These are phyloP conservation scores for Microhierax caerulescens DNA, from an alignment of 2,797 vertebrate genomes.

Conservation along the genomic window DNA sequence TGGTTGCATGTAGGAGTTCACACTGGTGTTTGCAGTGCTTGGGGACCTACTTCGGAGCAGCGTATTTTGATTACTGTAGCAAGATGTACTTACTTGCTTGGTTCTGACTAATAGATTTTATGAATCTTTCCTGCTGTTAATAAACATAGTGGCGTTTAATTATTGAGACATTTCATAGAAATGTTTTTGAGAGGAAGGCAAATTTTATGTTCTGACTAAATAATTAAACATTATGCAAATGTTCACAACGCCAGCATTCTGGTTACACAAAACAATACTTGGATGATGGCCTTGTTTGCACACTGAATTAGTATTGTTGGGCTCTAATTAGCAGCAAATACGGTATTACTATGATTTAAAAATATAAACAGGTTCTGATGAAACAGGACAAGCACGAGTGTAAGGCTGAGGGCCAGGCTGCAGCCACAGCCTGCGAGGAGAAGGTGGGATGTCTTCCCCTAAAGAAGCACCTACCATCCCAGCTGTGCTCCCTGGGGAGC, in stretches of 20 bases:
- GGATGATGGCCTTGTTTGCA: conserved; percentile 40
- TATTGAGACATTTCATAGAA: conserved; percentile 54
- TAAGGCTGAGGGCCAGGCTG: neutral
- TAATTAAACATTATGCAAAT: conserved; percentile 63
- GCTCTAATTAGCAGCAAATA: conserved; percentile 31
- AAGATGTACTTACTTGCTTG: neutral
- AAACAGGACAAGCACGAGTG: neutral
- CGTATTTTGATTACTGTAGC: neutral
- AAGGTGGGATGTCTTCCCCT: neutral
- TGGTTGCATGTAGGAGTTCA: neutral
- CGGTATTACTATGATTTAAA: neutral
- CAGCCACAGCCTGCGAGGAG: rapidly evolving
- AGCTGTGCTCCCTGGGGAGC: neutral
- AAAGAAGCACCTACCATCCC: neutral
- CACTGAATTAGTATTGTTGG: neutral
- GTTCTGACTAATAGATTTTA: conserved; percentile 39
- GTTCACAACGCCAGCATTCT: neutral
- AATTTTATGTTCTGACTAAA: conserved; percentile 51
- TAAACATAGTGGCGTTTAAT: conserved; percentile 55
- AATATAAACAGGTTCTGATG: neutral
- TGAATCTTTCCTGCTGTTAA: conserved; percentile 36
- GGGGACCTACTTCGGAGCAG: neutral
- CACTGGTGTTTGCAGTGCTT: neutral
- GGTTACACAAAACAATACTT: conserved; percentile 51
- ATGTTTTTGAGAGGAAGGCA: conserved; percentile 28